Base-by-base conservation (phyloP, 2,113 vertebrate species). In the Tenrec ecaudatus region DNA sequence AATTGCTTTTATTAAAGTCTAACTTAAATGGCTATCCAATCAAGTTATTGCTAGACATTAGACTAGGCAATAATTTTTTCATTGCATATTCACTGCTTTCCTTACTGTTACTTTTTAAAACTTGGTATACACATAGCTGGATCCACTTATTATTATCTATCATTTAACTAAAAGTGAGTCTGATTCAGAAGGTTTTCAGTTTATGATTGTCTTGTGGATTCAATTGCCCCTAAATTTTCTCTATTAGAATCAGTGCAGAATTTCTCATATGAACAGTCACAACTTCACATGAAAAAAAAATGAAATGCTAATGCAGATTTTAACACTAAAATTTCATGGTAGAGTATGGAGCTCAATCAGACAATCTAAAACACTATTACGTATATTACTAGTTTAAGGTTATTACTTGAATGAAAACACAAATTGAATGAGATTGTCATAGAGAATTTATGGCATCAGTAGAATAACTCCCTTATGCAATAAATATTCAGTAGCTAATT, bases 351-450 rank as follows among this genome's bases (percentile, higher is more conserved):
- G 29, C 11, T 88, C 77, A 60, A 78, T n/a, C 25, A 82, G 38
- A 91, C 68, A 8, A 83, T 64, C 33, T 60, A 83, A 94, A 92
- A 33, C 12, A 77, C 29, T 19, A 71, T 71, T 86, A 86, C 4
- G 9, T 86, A 86, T 40, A 40, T 86, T 83, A 82, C 58, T 60
- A 71, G 68, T 89, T 95, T 91, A 79, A 93, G 12, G 6, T 89
- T 73, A 78, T 64, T 3, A 82, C 9, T 80, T 88, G 25, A 86
- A 71, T 76, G 17, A 88, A 90, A 87, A 86, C 17, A 93, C 53
- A 93, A 77, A 88, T 53, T 53, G 82, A 93, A 33, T 73, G 12
- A 91, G 76, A 69, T 92, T 93, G 20, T 90, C 33, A 38, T 58
- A 58, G 19, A 62, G 31, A 78, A 80, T 57, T 88, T 81, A 23